Evolutionary conservation across 37 sponge, comb jelly and placozoan species (phyloP).

Genomic region (Mnemiopsis leidyi): DNA sequence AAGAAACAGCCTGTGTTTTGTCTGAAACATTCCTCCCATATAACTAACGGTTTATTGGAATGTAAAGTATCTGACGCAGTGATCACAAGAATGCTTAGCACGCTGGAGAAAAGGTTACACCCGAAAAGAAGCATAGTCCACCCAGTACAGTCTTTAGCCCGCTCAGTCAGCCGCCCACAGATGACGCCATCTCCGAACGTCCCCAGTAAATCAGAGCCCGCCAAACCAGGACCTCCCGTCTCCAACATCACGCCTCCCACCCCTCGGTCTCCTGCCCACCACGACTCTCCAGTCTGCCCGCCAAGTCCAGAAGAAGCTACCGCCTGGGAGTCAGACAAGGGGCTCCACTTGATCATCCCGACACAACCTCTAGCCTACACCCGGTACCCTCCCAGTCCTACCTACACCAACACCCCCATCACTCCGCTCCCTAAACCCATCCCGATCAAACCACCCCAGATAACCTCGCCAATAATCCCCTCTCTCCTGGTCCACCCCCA

Average conservation of each 20-base stretch:
- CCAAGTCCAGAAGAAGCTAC: background rate
- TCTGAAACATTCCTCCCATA: background rate
- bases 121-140: slow-evolving; percentile 33
- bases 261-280: background rate
- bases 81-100: background rate
- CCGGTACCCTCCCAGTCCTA: background rate
- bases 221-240: too few relatives aligned
- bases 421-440: background rate
- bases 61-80: background rate
- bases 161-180: background rate
- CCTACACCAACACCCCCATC: background rate
- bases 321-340: background rate
- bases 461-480: background rate
- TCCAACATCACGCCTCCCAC: background rate
- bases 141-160: slow-evolving; percentile 22
- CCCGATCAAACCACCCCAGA: slow-evolving; percentile 18
- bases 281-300: background rate
- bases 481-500: slow-evolving; percentile 45
- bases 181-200: background rate
- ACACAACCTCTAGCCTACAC: background rate
- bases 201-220: background rate
- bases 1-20: background rate
- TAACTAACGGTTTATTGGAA: background rate
- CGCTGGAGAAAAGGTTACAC: slow-evolving; percentile 4
- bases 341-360: background rate